A percentile compares a stretch with the other conserved stretches of the same genome.
Evolutionary conservation across 2,113 vertebrate species (phyloP).

Genomic region (Anoura caudifer): DNA sequence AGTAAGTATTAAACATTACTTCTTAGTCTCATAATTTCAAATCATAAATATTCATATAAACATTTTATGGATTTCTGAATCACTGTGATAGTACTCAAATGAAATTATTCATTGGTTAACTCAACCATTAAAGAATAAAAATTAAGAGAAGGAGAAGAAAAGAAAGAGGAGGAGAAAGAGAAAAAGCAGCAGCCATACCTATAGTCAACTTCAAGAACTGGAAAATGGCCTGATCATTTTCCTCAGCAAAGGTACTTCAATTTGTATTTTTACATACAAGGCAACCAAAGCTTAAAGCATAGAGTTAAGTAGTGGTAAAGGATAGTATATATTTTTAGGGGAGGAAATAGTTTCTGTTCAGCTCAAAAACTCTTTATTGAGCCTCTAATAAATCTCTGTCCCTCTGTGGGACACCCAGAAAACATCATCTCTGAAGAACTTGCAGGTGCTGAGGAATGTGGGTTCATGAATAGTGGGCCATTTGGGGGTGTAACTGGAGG

Average conservation of each 20-base stretch:
- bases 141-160: neutral
- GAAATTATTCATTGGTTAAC: neutral
- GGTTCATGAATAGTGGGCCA: no score
- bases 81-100: neutral
- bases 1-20: neutral
- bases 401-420: neutral
- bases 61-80: neutral
- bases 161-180: no score
- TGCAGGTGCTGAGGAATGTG: no score
- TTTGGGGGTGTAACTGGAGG: neutral
- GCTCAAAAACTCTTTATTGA: neutral
- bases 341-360: neutral
- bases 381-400: no score
- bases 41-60: neutral
- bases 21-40: neutral
- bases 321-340: neutral
- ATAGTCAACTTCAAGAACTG: neutral
- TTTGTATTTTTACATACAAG: neutral
- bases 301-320: neutral
- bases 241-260: neutral
- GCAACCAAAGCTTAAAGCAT: neutral
- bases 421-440: neutral
- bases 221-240: neutral
- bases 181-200: neutral
- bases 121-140: neutral